Base-by-base conservation (phyloP, 2,113 vertebrate genomes). In the Tinamus guttatus region DNA sequence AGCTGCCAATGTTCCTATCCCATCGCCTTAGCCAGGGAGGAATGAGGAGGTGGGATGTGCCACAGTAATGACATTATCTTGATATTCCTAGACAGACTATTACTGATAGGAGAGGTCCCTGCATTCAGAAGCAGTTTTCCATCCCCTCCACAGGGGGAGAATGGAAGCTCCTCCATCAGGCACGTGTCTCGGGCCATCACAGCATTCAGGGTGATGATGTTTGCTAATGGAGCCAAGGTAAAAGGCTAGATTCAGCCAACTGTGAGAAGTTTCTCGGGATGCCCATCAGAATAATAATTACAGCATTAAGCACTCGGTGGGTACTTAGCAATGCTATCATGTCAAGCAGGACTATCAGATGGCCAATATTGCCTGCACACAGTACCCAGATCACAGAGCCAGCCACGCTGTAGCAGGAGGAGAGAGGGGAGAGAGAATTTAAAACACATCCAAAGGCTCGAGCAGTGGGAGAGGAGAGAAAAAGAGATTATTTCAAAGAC, bases 211-310 rank as follows among this genome's bases (percentile, higher is more conserved):
- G 83, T 63, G 93, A 85, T 58, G 93, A 56, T 58, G 62, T 63
- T 89, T 93, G 71, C 76, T 91, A 89, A 86, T 71, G 87, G 58
- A 71, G 90, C 68, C 58, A 84, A 94, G 85, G 77, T 47, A 93
- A 94, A 91, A 75, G 71, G 63, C 81, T 52, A 11, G n/a, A 52
- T 58, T 89, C 93, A 80, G 79, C 87, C 81, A 67, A 86, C 67
- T 75, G 90, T 3, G 2, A 58, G 73, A 83, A 93, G 67, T 58
- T 83, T 63, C 90, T 89, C 77, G 40, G 85, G 87, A 47, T 93
- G 76, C 77, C 93, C 84, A 80, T 43, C 84, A 59, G 93, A 91
- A 96, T 94, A 89, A 91, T 86, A 96, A 96, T 88, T 34, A 62
- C 71, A 43, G 63, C 87, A 79, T 91, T 93, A 89, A 83, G 58